Evolutionary conservation across 2,113 vertebrate species (phyloP), one percentile per base, ranked within the genome.

Genomic region (Entelurus aequoreus): DNA sequence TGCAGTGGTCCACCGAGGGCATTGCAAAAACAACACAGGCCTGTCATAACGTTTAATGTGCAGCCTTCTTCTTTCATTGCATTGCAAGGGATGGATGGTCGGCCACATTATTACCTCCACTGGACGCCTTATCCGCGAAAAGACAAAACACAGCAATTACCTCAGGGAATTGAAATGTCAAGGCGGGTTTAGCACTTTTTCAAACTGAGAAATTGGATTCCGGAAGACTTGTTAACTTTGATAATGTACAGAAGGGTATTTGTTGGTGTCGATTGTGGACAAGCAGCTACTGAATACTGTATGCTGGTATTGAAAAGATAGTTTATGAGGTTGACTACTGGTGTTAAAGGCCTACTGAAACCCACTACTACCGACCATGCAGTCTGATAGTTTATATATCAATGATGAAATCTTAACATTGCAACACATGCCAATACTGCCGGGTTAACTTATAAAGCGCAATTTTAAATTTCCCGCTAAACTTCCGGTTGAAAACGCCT

Each of bases 91-190:
- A 79, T 61, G 49, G 58, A 76, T 75, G 65, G 78, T 75, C 71
- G 75, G 77, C 37, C 64, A 19, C 54, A 56, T 82, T 79, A 79
- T 85, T 81, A 72, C 66, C 71, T 53, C 4, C 10, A 54, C 69
- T 16, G 13, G 54, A 68, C 72, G 46, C 48, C 68, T 79, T 73
- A 71, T 80, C 77, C 78, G 60, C 50, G 59, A 74, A 53, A 61
- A 68, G 73, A 77, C 67, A 69, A 79, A 82, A 81, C 68, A 52
- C 60, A 63, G 74, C 71, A 79, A 84, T 87, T 84, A 80, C 72
- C 42, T 19, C 0, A 47, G 68, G 72, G 69, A 81, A 84, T 84
- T 80, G 82, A 85, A 86, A 85, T 79, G 80, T 85, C 84, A 85
- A 61, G 62, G 69, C 67, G 63, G 57, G 63, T 74, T 82, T 75